A percentile compares a stretch with the other conserved stretches of the same genome.
Evolutionary conservation across 1,140 invertebrate species (phyloP).

Genomic region (Adelges cooleyi): DNA sequence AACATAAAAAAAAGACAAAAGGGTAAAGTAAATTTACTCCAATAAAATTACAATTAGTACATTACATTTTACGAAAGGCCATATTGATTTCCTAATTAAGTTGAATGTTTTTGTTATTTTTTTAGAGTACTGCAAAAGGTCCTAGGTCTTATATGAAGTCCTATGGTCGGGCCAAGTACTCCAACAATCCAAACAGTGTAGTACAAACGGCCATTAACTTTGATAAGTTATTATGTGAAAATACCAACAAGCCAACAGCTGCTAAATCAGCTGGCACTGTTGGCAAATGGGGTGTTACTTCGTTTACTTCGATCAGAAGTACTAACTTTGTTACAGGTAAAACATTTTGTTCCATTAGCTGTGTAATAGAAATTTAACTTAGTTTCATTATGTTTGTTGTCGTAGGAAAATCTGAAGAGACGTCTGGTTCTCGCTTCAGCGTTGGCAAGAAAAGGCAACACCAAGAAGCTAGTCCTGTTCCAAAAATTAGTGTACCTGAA

Average conservation of each 20-base stretch:
- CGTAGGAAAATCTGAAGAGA: constrained; percentile 23
- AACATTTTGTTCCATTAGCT: constrained; percentile 28
- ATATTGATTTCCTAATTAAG: no score
- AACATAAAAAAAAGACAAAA: no score
- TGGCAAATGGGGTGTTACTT: constrained; percentile 86
- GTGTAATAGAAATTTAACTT: no score
- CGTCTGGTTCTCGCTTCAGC: constrained; percentile 26
- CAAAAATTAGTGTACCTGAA: constrained; percentile 22
- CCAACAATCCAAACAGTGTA: constrained; percentile 31
- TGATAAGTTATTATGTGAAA: constrained; percentile 69
- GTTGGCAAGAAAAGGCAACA: constrained; percentile 29
- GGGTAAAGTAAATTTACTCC: no score
- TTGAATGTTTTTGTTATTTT: neutral
- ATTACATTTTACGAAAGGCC: no score
- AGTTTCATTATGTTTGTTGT: neutral
- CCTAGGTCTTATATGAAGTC: constrained; percentile 28
- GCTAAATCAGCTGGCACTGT: constrained; percentile 78
- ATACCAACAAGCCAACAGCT: constrained; percentile 73
- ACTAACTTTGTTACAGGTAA: constrained; percentile 41
- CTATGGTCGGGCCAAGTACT: constrained; percentile 31
- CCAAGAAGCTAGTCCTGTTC: constrained; percentile 8
- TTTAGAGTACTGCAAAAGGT: constrained; percentile 21
- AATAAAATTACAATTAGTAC: no score
- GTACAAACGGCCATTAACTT: constrained; percentile 51
- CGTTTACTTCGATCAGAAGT: constrained; percentile 78